These are phyloP conservation scores for Julus scanicus DNA, from an alignment of 2,888 invertebrate genomes.

Conservation along the genomic window DNA sequence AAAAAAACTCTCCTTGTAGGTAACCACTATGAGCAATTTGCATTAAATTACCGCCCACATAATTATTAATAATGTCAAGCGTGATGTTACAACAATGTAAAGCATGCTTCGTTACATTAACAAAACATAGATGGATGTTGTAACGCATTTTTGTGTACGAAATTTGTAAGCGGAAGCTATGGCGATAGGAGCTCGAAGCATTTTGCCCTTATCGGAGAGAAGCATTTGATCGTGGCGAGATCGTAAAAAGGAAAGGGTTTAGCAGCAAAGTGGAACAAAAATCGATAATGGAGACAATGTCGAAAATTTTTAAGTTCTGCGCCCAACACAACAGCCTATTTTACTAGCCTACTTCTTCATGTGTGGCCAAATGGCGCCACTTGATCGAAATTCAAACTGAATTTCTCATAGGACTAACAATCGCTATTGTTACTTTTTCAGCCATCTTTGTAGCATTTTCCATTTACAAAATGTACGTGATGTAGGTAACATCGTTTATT, in stretches of 20 bases:
- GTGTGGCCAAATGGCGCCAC: neutral
- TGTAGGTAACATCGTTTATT: no score
- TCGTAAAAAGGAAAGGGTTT: constrained; percentile 37
- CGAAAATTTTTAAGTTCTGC: neutral
- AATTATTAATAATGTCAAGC: neutral
- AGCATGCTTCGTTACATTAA: neutral
- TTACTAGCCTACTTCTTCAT: neutral
- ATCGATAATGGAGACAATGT: constrained; percentile 30
- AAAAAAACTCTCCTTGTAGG: neutral
- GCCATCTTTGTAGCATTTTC: neutral
- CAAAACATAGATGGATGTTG: neutral
- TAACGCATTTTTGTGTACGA: neutral
- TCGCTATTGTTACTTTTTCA: neutral
- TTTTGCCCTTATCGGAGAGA: neutral
- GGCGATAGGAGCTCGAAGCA: neutral
- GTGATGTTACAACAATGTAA: neutral
- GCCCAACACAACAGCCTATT: constrained; percentile 10
- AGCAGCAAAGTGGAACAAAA: constrained; percentile 4
- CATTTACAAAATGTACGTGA: neutral
- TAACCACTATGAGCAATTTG: neutral
- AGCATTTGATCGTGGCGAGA: constrained; percentile 1
- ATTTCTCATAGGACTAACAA: neutral
- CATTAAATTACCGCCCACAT: neutral
- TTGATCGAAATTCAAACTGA: neutral
- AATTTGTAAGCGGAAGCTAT: neutral